Conservation (phyloP, 2,888 invertebrate genomes). For the Sphecodes monilicornis region DNA sequence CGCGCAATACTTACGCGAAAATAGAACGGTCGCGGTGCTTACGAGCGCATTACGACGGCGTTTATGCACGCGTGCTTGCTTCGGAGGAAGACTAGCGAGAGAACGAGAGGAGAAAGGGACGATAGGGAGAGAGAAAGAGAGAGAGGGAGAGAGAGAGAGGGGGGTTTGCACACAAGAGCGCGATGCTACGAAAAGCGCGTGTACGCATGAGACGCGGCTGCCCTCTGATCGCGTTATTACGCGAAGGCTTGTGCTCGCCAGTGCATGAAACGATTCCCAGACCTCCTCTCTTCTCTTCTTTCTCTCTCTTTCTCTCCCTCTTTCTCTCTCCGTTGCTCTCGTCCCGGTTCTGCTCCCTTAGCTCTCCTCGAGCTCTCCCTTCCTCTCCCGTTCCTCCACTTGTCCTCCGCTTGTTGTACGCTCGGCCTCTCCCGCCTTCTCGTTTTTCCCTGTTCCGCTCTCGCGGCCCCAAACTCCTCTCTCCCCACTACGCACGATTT, state of each 20-base stretch:
- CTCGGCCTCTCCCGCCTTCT: slow-evolving; percentile 34
- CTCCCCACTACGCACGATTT: slow-evolving; percentile 23
- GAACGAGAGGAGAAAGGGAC: not conserved
- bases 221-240: slow-evolving; percentile 79
- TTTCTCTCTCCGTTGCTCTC: slow-evolving; percentile 23
- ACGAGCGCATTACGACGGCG: slow-evolving; percentile 44
- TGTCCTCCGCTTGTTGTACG: slow-evolving; percentile 44
- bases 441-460: slow-evolving; percentile 26
- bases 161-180: not conserved
- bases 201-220: slow-evolving; percentile 65
- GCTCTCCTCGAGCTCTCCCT: slow-evolving; percentile 31
- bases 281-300: slow-evolving; percentile 48
- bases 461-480: slow-evolving; percentile 19
- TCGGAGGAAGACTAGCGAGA: slow-evolving; percentile 17
- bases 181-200: slow-evolving; percentile 53
- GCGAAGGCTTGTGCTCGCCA: slow-evolving; percentile 77
- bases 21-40: slow-evolving; percentile 58
- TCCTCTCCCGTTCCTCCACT: slow-evolving; percentile 20
- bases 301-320: slow-evolving; percentile 24
- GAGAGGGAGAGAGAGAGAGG: not conserved
- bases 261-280: slow-evolving; percentile 79
- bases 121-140: not conserved
- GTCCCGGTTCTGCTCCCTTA: slow-evolving; percentile 13
- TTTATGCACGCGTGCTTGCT: slow-evolving; percentile 56
- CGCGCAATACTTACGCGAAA: slow-evolving; percentile 48